Conservation (phyloP, 2,888 invertebrate species). For the Ommatoiulus sabulosus region DNA sequence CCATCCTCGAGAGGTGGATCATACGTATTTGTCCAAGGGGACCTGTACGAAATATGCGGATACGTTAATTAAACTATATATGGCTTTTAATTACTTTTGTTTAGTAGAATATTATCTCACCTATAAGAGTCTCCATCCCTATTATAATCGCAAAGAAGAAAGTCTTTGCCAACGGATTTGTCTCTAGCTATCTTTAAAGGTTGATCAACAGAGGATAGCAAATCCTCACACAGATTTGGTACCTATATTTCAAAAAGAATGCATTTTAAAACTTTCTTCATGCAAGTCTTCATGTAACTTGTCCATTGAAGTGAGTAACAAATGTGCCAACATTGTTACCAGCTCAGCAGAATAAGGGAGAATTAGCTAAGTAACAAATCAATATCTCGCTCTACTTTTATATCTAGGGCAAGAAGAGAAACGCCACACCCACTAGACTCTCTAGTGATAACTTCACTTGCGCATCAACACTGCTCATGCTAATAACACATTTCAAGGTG, state of each 20-base stretch:
- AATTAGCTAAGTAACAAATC: not conserved
- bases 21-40: constrained; percentile 99
- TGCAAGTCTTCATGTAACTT: not conserved
- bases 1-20: constrained; percentile 98
- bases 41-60: constrained; percentile 71
- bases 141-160: constrained; percentile 98
- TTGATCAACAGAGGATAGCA: constrained; percentile 97
- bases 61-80: not conserved
- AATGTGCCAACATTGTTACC: not conserved
- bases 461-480: not conserved
- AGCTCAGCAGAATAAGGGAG: not conserved
- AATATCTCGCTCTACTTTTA: not conserved
- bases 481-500: too few species aligned
- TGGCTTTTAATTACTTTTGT: not conserved
- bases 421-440: not conserved
- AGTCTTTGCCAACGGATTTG: constrained; percentile 94
- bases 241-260: constrained; percentile 70
- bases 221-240: constrained; percentile 94
- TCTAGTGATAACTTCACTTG: not conserved
- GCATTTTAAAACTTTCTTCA: not conserved
- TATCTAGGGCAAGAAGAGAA: constrained; percentile 39
- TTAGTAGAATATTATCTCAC: constrained; percentile 66
- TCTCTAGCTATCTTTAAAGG: constrained; percentile 96
- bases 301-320: too few species aligned
- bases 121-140: constrained; percentile 98